Evolutionary conservation across 2,797 vertebrate species (phyloP).

Genomic region (Chrysocyon brachyurus): DNA sequence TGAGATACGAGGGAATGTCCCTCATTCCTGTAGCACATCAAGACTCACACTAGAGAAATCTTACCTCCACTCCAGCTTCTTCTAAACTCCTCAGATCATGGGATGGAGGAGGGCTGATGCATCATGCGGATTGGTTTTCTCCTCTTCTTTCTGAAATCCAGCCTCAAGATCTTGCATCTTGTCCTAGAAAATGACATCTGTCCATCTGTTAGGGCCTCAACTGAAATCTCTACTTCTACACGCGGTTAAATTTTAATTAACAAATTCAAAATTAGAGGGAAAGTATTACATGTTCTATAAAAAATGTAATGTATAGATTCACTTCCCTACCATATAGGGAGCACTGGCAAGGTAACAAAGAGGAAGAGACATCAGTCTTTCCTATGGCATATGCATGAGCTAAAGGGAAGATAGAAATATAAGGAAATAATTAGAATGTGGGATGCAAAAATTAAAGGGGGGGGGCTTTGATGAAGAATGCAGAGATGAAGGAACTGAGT

Average conservation of each 20-base stretch:
- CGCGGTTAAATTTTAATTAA: background rate
- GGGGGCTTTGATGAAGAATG: fast-evolving
- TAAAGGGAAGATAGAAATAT: background rate
- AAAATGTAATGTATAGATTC: background rate
- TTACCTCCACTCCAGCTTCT: background rate
- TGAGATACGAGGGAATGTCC: background rate
- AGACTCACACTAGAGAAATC: background rate
- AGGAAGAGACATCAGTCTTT: background rate
- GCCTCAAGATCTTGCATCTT: background rate
- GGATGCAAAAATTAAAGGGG: background rate
- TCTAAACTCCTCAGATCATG: background rate
- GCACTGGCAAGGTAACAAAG: background rate
- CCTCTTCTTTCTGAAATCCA: background rate
- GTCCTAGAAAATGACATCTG: background rate
- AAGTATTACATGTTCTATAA: background rate
- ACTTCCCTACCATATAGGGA: fast-evolving
- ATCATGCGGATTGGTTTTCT: fast-evolving
- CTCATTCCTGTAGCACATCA: too few relatives aligned
- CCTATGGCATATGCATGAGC: fast-evolving
- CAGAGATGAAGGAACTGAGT: fast-evolving
- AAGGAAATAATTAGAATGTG: too few relatives aligned
- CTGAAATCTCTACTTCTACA: background rate
- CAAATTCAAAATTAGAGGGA: background rate
- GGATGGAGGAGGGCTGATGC: fast-evolving
- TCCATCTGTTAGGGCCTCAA: background rate